These are phyloP conservation scores for Tupiocoris notatus DNA, from an alignment of 2,888 invertebrate genomes.

Conservation along the genomic window DNA sequence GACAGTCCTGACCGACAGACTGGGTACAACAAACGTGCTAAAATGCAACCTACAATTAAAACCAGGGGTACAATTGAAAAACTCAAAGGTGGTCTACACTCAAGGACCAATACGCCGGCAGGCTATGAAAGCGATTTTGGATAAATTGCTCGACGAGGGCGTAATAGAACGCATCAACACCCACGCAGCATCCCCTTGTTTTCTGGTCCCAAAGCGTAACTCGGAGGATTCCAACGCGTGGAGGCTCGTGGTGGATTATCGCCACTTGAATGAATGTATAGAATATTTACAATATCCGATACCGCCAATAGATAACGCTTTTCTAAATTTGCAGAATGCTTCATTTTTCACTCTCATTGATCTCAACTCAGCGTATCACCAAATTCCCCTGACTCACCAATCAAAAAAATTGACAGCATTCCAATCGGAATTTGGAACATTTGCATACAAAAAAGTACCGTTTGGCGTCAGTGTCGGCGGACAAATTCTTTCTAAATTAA, in stretches of 20 bases:
- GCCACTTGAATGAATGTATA: too few relatives aligned
- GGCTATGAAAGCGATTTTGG: conserved; percentile 6
- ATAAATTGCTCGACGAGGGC: not conserved
- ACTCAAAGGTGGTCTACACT: conserved; percentile 2
- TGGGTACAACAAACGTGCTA: conserved; percentile 8
- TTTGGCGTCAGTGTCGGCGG: conserved; percentile 42
- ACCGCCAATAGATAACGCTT: conserved; percentile 22
- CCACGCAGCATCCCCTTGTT: conserved; percentile 8
- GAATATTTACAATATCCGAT: conserved; percentile 14
- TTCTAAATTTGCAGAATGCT: conserved; percentile 3
- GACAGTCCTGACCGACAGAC: not conserved
- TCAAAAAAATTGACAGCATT: conserved; percentile 40
- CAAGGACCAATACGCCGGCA: conserved; percentile 1
- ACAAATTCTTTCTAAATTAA: conserved; percentile 24
- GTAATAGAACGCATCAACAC: conserved; percentile 8
- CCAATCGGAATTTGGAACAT: conserved; percentile 29
- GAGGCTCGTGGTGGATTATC: too few relatives aligned
- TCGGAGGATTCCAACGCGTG: not conserved
- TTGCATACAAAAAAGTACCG: conserved; percentile 35
- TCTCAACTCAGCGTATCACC: conserved; percentile 38
- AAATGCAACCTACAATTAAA: conserved; percentile 1
- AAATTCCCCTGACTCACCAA: conserved; percentile 27
- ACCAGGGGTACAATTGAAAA: conserved; percentile 2
- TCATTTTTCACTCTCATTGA: conserved; percentile 34
- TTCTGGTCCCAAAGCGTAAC: conserved; percentile 1